Evolutionary conservation across 2,888 invertebrate genomes (phyloP), one percentile per base, ranked within the genome.

Genomic region (Perdita meconis): DNA sequence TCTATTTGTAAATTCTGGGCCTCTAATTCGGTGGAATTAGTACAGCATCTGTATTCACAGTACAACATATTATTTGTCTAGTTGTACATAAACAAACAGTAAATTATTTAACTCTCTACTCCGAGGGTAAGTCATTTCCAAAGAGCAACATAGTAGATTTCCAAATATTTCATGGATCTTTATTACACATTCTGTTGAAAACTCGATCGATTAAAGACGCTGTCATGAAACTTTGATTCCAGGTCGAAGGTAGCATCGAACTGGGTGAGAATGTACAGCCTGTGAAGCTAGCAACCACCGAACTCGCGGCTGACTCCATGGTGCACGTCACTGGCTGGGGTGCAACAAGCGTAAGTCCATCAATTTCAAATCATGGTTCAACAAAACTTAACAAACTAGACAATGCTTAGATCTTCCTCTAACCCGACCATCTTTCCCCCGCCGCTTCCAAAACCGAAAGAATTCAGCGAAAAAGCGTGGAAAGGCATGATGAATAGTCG

Each of bases 281-380:
- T 24, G 63, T 84, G 3, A 63, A 59, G 38, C 68, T 84, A 16
- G 69, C 84, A 0, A 44, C 13, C 1, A 16, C 2, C 19, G 83
- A 86, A 55, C 75, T 66, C 40, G 44, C 44, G 0, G 42, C 34
- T 24, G 88, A 87, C 22, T 73, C 69, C 13, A 71, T 78, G 44
- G 90, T 89, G 36, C 82, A 83, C 42, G 87, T 91, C 8, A 90
- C 89, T 2, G 92, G 92, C 12, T 92, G 92, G 92, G 92, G 92
- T 30, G 81, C 85, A 16, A 0, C 44, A 6, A 26, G 0, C 82
- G 82, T 84, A 65, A 53, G 51, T 47, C 13, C 3, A 22, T 16
- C 2, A 16, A 1, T 44, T n/a, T 16, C n/a, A n/a, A 16, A 16
- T 16, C 8, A 16, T 8, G 0, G 10, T 44, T 8, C 16, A 42